Evolutionary conservation across 2,888 invertebrate species (phyloP), one percentile per base, ranked within the genome.

Genomic region (Ophion obscuratus): DNA sequence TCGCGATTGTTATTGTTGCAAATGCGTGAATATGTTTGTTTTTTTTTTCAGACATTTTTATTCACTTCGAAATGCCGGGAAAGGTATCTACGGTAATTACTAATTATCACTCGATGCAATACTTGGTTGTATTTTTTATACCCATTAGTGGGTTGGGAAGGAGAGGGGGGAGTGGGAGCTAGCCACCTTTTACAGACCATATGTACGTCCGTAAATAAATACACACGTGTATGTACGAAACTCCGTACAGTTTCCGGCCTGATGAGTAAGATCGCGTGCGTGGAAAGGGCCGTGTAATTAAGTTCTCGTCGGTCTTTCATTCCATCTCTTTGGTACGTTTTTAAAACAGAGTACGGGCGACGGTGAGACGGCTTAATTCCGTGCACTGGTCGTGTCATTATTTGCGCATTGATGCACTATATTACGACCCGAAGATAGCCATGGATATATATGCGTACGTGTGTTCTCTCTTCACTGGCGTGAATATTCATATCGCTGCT

Each of bases 211-310:
- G 27, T 44, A 47, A 44, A 70, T n/a, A 20, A 70, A 47, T 67
- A 61, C 5, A 67, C 14, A 66, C 17, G 74, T 68, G 68, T 20
- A 74, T 36, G 62, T 27, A 64, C 40, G 40, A 20, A 67, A 57
- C 68, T 81, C 83, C 80, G 77, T 70, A 71, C 64, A 66, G 91
- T 92, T 93, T 92, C 92, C 92, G 91, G 92, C 91, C 92, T 90
- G 91, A 91, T 91, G 93, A 90, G 90, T 90, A 92, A 90, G 92
- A 93, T 93, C 92, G 93, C 93, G 93, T 93, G 93, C 91, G 90
- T 88, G 90, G 90, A 91, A 91, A 91, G 92, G 91, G 89, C 88
- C 88, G 87, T 90, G 91, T 93, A 92, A 92, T 93, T 92, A 93
- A 92, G 92, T 92, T 92, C 91, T 92, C 91, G 88, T 88, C 89